Evolutionary conservation across 2,113 vertebrate genomes (phyloP).

Genomic region (Cebidichthys violaceus): DNA sequence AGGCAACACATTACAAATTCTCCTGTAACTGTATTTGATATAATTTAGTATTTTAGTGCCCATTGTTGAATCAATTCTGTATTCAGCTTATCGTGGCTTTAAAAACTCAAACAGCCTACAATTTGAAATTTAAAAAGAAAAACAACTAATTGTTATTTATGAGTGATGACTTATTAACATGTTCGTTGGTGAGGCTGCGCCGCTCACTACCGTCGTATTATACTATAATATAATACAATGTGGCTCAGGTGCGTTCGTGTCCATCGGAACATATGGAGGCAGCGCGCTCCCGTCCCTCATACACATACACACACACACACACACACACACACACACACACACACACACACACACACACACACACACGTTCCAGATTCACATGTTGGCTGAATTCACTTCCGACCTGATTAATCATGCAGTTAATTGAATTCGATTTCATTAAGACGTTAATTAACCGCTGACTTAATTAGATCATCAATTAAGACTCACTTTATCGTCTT

Average conservation of each 20-base stretch:
- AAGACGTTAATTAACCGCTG: constrained; percentile 54
- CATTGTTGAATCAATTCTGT: neutral
- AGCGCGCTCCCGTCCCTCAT: neutral
- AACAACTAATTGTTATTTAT: neutral
- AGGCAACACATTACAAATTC: neutral
- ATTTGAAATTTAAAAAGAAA: neutral
- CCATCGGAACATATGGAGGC: constrained; percentile 23
- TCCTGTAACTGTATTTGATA: neutral
- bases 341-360: constrained; percentile 22
- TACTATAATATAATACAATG: no score
- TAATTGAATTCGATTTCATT: constrained; percentile 71
- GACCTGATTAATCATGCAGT: constrained; percentile 63
- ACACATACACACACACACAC: constrained; percentile 26
- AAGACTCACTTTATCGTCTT: constrained; percentile 1
- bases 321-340: constrained; percentile 32
- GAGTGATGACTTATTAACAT: neutral
- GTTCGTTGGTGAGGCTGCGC: no score
- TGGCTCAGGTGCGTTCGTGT: constrained; percentile 40
- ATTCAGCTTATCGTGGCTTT: neutral
- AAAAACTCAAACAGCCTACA: neutral
- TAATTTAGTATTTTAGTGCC: neutral
- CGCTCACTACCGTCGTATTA: neutral
- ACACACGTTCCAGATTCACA: constrained; percentile 35
- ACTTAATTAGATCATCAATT: constrained; percentile 57
- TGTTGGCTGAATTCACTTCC: constrained; percentile 30